phyloP scores from a whole-genome alignment of 2,888 invertebrate species.

The Spodoptera picta region DNA sequence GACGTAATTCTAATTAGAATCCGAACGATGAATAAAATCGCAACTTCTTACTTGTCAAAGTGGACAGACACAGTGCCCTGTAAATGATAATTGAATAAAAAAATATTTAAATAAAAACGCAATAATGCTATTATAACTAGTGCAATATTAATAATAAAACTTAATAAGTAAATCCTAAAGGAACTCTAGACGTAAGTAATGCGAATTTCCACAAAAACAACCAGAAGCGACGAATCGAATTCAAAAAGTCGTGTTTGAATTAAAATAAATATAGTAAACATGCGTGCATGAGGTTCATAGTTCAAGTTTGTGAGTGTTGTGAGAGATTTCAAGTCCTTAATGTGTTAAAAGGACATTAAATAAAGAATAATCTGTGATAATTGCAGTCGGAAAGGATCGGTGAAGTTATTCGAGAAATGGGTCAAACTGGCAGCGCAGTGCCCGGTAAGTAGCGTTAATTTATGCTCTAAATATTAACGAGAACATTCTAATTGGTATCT shows the following conservation, averaged over 20 bases:
- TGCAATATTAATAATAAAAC: constrained; percentile 53
- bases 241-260: constrained; percentile 48
- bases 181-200: constrained; percentile 13
- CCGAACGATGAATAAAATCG: constrained; percentile 46
- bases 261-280: constrained; percentile 68
- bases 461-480: constrained; percentile 56
- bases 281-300: constrained; percentile 71
- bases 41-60: constrained; percentile 43
- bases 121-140: constrained; percentile 59
- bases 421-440: constrained; percentile 81
- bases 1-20: constrained; percentile 30
- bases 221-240: constrained; percentile 26
- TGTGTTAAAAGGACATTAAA: constrained; percentile 62
- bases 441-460: constrained; percentile 78
- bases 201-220: constrained; percentile 25
- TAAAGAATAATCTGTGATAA: constrained; percentile 47
- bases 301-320: constrained; percentile 69
- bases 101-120: constrained; percentile 49
- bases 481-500: constrained; percentile 67
- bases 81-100: constrained; percentile 45
- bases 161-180: constrained; percentile 17
- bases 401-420: constrained; percentile 68
- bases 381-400: constrained; percentile 43
- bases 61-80: constrained; percentile 27
- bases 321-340: constrained; percentile 56